phyloP scores from a whole-genome alignment of 1,140 invertebrate species.

The Zeugodacus cucurbitae region DNA sequence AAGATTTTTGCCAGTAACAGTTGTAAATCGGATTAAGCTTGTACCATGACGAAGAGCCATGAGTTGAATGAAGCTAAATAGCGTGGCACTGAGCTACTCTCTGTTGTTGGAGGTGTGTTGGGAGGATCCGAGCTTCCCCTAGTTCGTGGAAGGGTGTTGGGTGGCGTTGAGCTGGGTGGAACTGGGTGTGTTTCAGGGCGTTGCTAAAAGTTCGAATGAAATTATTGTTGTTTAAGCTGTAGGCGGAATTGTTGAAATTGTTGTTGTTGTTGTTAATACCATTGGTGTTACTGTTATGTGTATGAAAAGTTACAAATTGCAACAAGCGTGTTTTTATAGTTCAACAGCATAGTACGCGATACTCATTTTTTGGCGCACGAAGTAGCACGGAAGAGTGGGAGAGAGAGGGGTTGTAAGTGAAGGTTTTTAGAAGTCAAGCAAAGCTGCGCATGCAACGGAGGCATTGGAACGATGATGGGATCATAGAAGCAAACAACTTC shows the following conservation, averaged over 20 bases:
- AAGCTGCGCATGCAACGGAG: neutral
- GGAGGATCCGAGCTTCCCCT: too few species aligned
- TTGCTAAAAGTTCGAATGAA: neutral
- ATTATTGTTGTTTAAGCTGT: neutral
- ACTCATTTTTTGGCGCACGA: neutral
- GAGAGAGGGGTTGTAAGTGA: neutral
- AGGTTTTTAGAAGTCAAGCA: neutral
- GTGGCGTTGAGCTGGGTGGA: too few species aligned
- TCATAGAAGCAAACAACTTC: neutral
- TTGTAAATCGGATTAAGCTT: constrained; percentile 5
- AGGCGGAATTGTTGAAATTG: neutral
- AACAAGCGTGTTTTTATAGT: neutral
- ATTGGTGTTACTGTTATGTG: neutral
- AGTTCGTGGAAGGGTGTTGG: too few species aligned
- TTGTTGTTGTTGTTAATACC: neutral
- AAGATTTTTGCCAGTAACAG: constrained; percentile 9
- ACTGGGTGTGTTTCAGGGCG: too few species aligned
- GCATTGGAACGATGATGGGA: neutral
- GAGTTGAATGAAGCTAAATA: neutral
- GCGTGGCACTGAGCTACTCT: neutral
- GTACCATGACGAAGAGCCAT: neutral
- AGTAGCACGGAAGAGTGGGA: neutral
- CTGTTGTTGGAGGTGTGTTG: neutral
- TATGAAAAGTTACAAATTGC: neutral
- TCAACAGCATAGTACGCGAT: neutral